phyloP scores from a whole-genome alignment of 2,888 invertebrate genomes.

The Palloptera scutellata region DNA sequence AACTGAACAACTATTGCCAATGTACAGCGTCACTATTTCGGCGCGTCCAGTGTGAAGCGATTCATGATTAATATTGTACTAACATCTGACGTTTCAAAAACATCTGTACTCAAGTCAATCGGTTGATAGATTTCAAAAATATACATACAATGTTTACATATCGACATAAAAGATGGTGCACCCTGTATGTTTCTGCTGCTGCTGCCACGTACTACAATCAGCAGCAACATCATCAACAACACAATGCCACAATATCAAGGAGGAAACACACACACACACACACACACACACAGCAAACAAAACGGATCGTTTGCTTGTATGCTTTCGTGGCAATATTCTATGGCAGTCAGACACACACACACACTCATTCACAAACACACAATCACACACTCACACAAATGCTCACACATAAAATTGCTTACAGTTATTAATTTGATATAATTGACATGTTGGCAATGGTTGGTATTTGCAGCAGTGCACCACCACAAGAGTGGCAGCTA shows the following conservation, averaged over 20 bases:
- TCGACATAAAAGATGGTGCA: too few relatives aligned
- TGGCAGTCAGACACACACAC: too few relatives aligned
- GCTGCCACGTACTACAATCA: conserved; percentile 13
- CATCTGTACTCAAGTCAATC: too few relatives aligned
- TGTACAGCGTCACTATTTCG: too few relatives aligned
- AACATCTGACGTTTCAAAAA: too few relatives aligned
- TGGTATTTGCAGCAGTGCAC: conserved; percentile 29
- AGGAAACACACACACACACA: conserved; percentile 10
- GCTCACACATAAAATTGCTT: conserved; percentile 38
- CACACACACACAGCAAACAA: not conserved
- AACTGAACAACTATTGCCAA: too few relatives aligned
- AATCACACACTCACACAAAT: not conserved
- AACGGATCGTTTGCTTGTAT: not conserved
- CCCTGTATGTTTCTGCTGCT: not conserved
- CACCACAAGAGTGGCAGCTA: conserved; percentile 37
- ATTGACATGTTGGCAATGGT: conserved; percentile 57
- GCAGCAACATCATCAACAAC: conserved; percentile 18
- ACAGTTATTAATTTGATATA: conserved; percentile 59
- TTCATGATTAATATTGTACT: too few relatives aligned
- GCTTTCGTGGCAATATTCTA: too few relatives aligned
- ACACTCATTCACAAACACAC: not conserved
- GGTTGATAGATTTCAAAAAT: too few relatives aligned
- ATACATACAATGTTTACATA: too few relatives aligned
- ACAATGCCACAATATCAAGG: conserved; percentile 7
- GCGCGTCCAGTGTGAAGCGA: too few relatives aligned